These are phyloP conservation scores for Lepidurus arcticus DNA, from an alignment of 1,140 invertebrate genomes.

Conservation along the genomic window DNA sequence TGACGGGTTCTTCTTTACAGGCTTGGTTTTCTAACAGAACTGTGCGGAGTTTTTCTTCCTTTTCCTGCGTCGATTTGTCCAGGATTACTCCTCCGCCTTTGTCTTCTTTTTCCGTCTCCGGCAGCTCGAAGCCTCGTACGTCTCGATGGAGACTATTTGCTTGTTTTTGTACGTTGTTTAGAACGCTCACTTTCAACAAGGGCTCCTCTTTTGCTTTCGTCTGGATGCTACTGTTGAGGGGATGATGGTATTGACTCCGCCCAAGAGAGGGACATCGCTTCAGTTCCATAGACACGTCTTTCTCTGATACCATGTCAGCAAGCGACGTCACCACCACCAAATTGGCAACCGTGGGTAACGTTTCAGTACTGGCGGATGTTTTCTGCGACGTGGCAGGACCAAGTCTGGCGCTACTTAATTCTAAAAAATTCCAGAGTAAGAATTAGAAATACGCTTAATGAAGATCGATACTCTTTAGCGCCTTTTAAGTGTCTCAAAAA, in stretches of 20 bases:
- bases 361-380: not conserved
- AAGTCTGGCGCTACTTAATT: not conserved
- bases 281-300: slow-evolving; percentile 24
- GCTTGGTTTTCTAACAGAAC: not conserved
- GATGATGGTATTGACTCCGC: no score
- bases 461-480: no score
- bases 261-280: slow-evolving; percentile 26
- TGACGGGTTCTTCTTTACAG: slow-evolving; percentile 27
- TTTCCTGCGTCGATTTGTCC: not conserved
- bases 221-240: no score
- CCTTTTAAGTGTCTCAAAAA: no score
- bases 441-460: no score
- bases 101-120: slow-evolving; percentile 3
- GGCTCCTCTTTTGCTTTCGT: slow-evolving; percentile 38
- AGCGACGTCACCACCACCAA: not conserved
- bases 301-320: not conserved
- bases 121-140: not conserved
- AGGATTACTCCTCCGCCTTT: not conserved
- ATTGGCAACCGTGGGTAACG: not conserved
- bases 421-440: not conserved
- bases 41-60: not conserved
- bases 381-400: not conserved
- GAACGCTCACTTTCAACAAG: slow-evolving; percentile 33
- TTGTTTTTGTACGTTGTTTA: slow-evolving; percentile 34
- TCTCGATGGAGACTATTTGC: slow-evolving; percentile 14